These are phyloP conservation scores for Eulemur albifrons DNA, from an alignment of 2,797 vertebrate species.

Conservation along the genomic window DNA sequence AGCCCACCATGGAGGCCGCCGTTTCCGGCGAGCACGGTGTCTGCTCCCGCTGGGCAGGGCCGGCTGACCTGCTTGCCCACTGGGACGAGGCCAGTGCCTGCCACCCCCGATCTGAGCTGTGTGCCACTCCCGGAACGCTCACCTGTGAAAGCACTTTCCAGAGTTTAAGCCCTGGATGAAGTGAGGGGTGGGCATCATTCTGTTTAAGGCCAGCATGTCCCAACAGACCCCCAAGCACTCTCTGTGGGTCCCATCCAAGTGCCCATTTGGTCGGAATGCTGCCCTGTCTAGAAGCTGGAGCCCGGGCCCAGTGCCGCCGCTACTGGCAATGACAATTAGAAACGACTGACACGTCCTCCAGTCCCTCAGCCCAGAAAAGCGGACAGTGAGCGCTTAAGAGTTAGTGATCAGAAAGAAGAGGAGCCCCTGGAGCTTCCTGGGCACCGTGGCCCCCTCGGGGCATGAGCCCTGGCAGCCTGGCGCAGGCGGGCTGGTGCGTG, in stretches of 20 bases:
- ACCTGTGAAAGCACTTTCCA: neutral
- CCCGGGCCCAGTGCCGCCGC: neutral
- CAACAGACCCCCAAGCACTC: neutral
- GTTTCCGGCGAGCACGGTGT: fast-evolving
- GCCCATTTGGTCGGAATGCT: neutral
- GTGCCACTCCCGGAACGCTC: fast-evolving
- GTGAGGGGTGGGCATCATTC: fast-evolving
- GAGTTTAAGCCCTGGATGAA: too few relatives aligned
- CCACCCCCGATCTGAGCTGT: fast-evolving
- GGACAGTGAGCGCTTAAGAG: neutral
- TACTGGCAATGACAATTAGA: fast-evolving
- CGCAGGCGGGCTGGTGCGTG: fast-evolving
- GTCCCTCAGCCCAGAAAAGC: neutral
- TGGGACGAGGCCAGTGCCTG: fast-evolving
- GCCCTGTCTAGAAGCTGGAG: neutral
- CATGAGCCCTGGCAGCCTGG: fast-evolving
- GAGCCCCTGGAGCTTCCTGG: fast-evolving
- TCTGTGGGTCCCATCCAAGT: fast-evolving
- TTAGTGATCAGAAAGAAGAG: neutral
- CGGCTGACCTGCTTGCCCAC: fast-evolving
- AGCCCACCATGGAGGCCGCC: fast-evolving
- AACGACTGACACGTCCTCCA: fast-evolving
- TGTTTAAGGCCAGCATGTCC: neutral
- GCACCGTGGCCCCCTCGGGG: fast-evolving
- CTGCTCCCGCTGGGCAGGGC: neutral